phyloP scores from a whole-genome alignment of 2,797 vertebrate species.

The Anas capensis region DNA sequence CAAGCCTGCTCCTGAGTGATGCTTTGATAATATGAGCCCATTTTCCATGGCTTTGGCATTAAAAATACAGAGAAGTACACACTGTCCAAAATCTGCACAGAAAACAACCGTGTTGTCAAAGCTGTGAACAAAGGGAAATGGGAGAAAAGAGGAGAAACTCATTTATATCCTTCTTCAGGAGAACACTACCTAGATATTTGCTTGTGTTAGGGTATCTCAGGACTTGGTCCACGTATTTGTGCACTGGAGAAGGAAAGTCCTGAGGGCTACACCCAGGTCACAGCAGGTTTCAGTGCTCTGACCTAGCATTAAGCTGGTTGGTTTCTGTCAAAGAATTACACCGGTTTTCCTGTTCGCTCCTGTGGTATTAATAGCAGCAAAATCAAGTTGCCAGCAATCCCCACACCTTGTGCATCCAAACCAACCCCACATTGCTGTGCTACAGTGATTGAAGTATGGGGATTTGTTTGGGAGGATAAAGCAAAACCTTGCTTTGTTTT shows the following conservation, averaged over 20 bases:
- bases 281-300: neutral
- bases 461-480: neutral
- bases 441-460: fast-evolving
- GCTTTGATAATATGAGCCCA: neutral
- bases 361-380: neutral
- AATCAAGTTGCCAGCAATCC: neutral
- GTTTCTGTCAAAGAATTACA: neutral
- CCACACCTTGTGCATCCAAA: neutral
- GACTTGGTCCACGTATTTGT: neutral
- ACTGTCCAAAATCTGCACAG: neutral
- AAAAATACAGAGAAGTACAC: neutral
- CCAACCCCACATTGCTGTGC: neutral
- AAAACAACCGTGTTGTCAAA: neutral
- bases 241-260: neutral
- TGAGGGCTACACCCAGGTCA: neutral
- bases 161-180: neutral
- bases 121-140: neutral
- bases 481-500: neutral
- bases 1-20: neutral
- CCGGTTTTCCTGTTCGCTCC: neutral
- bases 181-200: neutral
- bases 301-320: neutral
- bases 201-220: neutral
- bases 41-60: neutral
- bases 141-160: neutral